These are phyloP conservation scores for Drosophila rufa DNA, from an alignment of 1,140 invertebrate genomes.

Conservation along the genomic window DNA sequence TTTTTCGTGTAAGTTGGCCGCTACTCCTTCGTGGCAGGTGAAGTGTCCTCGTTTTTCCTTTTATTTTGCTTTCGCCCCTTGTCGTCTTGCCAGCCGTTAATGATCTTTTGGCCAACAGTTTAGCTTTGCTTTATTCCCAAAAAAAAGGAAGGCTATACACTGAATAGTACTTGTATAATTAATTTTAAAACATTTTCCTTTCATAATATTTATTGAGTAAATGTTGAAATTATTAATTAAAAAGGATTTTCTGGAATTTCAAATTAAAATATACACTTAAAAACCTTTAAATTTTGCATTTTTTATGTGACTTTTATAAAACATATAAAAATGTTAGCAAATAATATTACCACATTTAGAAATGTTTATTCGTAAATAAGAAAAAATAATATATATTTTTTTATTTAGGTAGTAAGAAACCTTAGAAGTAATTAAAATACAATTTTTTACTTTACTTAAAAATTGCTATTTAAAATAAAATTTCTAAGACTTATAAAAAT, in stretches of 20 bases:
- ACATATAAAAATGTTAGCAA: no score
- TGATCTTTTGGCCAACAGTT: conserved; percentile 64
- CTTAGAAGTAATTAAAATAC: no score
- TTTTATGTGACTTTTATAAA: no score
- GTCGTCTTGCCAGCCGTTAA: conserved; percentile 50
- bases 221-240: no score
- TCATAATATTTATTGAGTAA: background rate
- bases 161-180: background rate
- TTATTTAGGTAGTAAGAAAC: no score
- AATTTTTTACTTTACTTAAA: no score
- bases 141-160: background rate
- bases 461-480: background rate
- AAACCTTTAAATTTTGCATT: no score
- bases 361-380: no score
- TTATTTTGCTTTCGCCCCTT: conserved; percentile 2
- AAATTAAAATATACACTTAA: no score
- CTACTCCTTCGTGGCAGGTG: conserved; percentile 48
- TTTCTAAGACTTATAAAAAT: background rate
- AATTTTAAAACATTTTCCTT: background rate
- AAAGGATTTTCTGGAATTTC: no score
- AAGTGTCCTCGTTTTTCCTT: conserved; percentile 34
- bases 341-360: no score
- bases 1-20: conserved; percentile 62
- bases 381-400: no score
- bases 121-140: conserved; percentile 25